phyloP scores from a whole-genome alignment of 2,888 invertebrate species.

The Oscheius sp. region DNA sequence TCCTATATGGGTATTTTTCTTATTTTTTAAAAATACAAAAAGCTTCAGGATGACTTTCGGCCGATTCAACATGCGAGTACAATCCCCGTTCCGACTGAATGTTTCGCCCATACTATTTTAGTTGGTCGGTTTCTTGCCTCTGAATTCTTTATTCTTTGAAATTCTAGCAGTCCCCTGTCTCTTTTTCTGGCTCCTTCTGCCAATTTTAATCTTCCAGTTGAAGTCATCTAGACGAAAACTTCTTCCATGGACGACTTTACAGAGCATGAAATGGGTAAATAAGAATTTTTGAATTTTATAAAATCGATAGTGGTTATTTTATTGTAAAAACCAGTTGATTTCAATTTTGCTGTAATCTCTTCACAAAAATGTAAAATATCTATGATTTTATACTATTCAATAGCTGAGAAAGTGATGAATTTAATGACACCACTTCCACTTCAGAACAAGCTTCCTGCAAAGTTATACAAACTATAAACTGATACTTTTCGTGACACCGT shows the following conservation, averaged over 20 bases:
- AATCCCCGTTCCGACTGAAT: constrained; percentile 38
- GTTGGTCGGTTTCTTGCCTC: constrained; percentile 13
- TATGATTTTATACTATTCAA: too few species aligned
- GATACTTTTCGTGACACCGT: too few species aligned
- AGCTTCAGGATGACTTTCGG: constrained; percentile 31
- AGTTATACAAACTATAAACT: too few species aligned
- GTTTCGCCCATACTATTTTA: constrained; percentile 39
- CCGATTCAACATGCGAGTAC: constrained; percentile 24
- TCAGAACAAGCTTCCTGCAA: too few species aligned
- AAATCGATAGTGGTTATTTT: constrained; percentile 39
- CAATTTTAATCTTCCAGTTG: constrained; percentile 58
- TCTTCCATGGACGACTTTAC: constrained; percentile 60
- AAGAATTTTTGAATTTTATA: constrained; percentile 23
- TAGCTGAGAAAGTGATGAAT: too few species aligned
- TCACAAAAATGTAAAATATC: too few species aligned
- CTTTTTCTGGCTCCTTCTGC: constrained; percentile 61
- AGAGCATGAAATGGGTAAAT: constrained; percentile 60
- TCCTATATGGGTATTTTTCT: constrained; percentile 24
- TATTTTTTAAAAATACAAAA: not conserved
- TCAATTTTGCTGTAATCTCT: too few species aligned
- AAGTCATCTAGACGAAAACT: constrained; percentile 36
- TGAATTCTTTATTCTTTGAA: not conserved
- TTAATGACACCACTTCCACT: too few species aligned
- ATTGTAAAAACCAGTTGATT: too few species aligned
- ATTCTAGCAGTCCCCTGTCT: constrained; percentile 52